phyloP scores from a whole-genome alignment of 1,140 invertebrate species.

The Rhyacophila brunnea region DNA sequence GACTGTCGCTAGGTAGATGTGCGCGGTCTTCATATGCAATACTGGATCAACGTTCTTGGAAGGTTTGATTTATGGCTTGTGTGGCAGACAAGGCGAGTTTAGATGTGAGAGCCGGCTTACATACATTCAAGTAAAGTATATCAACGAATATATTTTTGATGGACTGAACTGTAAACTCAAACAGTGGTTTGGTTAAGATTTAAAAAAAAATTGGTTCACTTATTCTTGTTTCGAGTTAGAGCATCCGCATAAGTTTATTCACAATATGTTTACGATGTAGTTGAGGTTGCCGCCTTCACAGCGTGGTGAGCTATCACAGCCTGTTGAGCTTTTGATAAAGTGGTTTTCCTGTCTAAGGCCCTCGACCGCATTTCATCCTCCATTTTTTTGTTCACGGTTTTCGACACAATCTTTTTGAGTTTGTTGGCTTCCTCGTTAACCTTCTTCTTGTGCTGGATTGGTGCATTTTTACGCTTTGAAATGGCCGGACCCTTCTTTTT shows the following conservation, averaged over 20 bases:
- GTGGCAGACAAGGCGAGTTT: too few relatives aligned
- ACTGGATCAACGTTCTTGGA: too few relatives aligned
- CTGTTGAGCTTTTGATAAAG: slow-evolving; percentile 45
- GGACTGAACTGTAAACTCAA: too few relatives aligned
- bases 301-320: slow-evolving; percentile 38
- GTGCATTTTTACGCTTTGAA: slow-evolving; percentile 53
- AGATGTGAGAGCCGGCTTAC: too few relatives aligned
- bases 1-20: too few relatives aligned
- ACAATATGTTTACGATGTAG: neutral
- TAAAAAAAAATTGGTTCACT: too few relatives aligned
- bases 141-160: too few relatives aligned
- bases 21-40: too few relatives aligned
- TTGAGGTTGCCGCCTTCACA: slow-evolving; percentile 5
- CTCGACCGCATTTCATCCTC: slow-evolving; percentile 57
- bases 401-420: slow-evolving; percentile 58
- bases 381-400: slow-evolving; percentile 57
- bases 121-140: too few relatives aligned
- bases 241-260: too few relatives aligned
- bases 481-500: slow-evolving; percentile 45
- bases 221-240: too few relatives aligned
- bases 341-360: slow-evolving; percentile 48
- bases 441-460: slow-evolving; percentile 57
- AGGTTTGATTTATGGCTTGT: too few relatives aligned
- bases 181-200: neutral
- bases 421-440: slow-evolving; percentile 54